Conservation (phyloP, 35 echinoderm and acorn worm genomes). For the Nesometra sesokonis region DNA sequence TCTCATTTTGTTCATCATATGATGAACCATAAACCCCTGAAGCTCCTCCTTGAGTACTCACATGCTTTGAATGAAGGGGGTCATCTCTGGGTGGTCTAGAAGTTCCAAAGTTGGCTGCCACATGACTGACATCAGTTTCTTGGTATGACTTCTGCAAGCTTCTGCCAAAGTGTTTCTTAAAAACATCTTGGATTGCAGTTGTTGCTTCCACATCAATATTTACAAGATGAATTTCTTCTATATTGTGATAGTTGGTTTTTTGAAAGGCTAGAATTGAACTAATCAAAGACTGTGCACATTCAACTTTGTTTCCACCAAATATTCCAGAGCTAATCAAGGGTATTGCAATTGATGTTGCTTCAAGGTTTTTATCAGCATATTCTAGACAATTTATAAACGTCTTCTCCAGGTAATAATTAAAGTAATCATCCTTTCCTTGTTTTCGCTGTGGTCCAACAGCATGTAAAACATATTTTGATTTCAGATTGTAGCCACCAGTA, state of each 20-base stretch:
- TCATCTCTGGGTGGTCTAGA: too few species aligned
- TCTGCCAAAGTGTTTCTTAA: background rate
- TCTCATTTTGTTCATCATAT: too few species aligned
- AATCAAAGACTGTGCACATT: background rate
- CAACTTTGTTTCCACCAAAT: background rate
- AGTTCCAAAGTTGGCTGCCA: background rate
- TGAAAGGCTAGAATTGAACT: background rate
- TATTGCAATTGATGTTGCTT: background rate
- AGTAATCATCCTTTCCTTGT: background rate
- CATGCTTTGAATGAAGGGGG: too few species aligned
- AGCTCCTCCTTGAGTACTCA: too few species aligned
- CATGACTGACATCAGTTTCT: too few species aligned
- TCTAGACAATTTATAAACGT: background rate
- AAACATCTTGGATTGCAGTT: background rate
- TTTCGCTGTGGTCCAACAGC: background rate
- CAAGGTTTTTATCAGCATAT: background rate
- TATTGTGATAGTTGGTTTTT: background rate
- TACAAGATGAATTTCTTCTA: background rate
- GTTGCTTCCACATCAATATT: background rate
- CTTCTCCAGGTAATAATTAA: background rate
- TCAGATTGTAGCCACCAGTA: background rate
- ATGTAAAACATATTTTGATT: background rate
- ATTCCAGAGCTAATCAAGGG: conserved; percentile 2
- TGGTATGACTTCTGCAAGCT: too few species aligned
- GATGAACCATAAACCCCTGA: too few species aligned